A percentile compares a stretch with the other conserved stretches of the same genome.
These are phyloP conservation scores for Idaea dimidiata DNA, from an alignment of 2,888 invertebrate species.

Conservation along the genomic window DNA sequence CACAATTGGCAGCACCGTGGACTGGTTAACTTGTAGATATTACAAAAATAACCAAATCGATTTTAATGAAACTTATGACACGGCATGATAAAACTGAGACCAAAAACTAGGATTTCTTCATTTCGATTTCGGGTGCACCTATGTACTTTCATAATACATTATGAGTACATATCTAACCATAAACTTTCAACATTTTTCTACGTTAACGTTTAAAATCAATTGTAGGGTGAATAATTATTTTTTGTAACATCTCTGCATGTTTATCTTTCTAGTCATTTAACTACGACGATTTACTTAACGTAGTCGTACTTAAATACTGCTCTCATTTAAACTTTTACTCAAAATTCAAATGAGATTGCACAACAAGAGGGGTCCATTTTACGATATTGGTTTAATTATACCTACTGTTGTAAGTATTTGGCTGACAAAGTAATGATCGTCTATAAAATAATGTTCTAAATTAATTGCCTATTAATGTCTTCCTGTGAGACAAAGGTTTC, in stretches of 20 bases:
- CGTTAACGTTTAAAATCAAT: no score
- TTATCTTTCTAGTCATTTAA: not conserved
- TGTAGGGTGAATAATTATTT: not conserved
- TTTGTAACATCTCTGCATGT: not conserved
- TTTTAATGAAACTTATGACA: no score
- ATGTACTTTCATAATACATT: no score
- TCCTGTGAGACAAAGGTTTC: conserved; percentile 29
- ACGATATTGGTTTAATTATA: conserved; percentile 27
- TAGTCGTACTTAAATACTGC: not conserved
- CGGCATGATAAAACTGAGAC: no score
- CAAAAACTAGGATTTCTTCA: no score
- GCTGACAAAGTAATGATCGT: conserved; percentile 27
- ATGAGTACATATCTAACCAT: no score
- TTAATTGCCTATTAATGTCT: conserved; percentile 38
- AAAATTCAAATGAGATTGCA: not conserved
- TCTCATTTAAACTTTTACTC: not conserved
- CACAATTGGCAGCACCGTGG: no score
- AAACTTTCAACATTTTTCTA: no score
- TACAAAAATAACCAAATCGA: no score
- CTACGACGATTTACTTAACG: not conserved
- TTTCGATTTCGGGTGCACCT: no score
- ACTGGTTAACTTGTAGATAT: no score
- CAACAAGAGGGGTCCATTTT: conserved; percentile 7
- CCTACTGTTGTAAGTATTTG: conserved; percentile 15
- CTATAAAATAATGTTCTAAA: conserved; percentile 37